Evolutionary conservation across 2,888 invertebrate species (phyloP), one percentile per base, ranked within the genome.

Genomic region (Drosophila formosana): DNA sequence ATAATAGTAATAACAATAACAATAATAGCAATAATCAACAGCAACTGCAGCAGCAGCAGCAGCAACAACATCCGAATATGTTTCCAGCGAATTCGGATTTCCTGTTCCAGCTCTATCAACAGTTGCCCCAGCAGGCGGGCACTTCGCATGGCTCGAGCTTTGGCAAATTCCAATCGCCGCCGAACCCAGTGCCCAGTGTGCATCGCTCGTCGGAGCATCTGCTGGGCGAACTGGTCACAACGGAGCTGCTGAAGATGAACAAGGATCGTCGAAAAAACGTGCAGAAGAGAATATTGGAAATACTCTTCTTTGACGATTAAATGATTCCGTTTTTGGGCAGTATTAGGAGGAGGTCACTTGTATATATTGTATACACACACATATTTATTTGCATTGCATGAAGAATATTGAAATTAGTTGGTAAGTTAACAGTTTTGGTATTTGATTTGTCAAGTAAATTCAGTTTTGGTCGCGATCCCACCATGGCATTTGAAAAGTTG

Each of bases 281-380:
- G 18, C 92, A 92, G 56, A 92, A 92, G 65, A 83, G 92, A 63
- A 92, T 92, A 46, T 80, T 92, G 41, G 92, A 92, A 83, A 92
- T 92, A 69, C 82, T 92, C 47, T 92, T 92, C 66, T 92, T 92
- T 64, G 92, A 92, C 41, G 92, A 92, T 77, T 92, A 82, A 85
- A 11, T 28, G 2, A 45, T 18, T 13, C 47, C 23, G 11, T 11
- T 23, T 4, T 30, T 34, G 53, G 45, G 32, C 45, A 60, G 45
- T 67, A 73, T 73, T 63, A 61, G n/a, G 13, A n/a, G 9, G 4
- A 18, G 37, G 11, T 25, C n/a, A 13, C 28, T 51, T 82, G 82
- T 82, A 78, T 46, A 80, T 78, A 82, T 25, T 68, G 56, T 57
- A 46, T 43, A 66, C 18, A 32, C 46, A 46, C 25, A 26, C 37